These are phyloP conservation scores for Pangasius macronema DNA, from an alignment of 2,797 vertebrate species.

Conservation along the genomic window DNA sequence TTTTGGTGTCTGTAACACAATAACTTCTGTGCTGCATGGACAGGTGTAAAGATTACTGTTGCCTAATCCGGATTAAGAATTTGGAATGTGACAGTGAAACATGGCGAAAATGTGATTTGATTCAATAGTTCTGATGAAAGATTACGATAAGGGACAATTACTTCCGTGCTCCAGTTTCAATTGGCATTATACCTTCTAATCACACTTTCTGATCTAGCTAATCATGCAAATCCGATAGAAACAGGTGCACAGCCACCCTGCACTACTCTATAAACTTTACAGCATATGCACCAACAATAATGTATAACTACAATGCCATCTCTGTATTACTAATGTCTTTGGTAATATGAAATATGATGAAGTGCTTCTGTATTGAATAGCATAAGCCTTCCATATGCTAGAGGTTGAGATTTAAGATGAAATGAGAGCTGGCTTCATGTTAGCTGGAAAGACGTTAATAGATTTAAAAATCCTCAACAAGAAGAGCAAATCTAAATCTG, in stretches of 20 bases:
- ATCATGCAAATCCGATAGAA: constrained; percentile 44
- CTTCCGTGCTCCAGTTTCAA: constrained; percentile 31
- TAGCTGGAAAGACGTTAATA: not conserved
- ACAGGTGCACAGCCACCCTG: not conserved
- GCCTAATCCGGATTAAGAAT: not conserved
- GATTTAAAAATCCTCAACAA: constrained; percentile 6
- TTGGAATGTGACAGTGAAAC: constrained; percentile 1
- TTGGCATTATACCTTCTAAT: constrained; percentile 29
- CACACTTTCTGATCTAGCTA: constrained; percentile 39
- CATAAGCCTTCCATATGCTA: not conserved
- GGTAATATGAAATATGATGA: not conserved
- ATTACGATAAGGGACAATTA: constrained; percentile 31
- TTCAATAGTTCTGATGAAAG: constrained; percentile 36
- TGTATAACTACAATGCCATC: not conserved
- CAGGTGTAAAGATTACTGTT: constrained; percentile 16
- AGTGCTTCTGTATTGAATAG: not conserved
- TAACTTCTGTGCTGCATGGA: not conserved
- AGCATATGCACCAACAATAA: not conserved
- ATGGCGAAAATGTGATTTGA: constrained; percentile 32
- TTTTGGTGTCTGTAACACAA: not conserved
- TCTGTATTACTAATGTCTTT: constrained; percentile 5
- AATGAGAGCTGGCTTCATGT: not conserved
- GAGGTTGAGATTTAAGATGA: not conserved
- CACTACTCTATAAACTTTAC: constrained; percentile 15
- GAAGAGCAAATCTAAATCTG: constrained; percentile 19